Base-by-base conservation (phyloP, 2,888 invertebrate genomes). In the Zaprionus bogoriensis region DNA sequence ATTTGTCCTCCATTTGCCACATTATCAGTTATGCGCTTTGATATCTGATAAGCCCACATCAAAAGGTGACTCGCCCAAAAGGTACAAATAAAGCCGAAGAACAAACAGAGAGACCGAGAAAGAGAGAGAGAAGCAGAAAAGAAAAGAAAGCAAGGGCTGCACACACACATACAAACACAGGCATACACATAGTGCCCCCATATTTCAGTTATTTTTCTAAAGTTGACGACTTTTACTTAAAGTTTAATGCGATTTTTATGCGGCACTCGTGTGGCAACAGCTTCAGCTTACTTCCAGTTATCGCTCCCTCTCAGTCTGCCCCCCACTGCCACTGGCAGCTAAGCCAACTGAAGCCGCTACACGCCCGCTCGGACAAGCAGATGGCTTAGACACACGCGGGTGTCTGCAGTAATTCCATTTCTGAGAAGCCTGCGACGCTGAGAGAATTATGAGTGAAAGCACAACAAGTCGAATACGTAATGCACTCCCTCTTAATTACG, bases 11-110 rank as follows among this genome's bases (percentile, higher is more conserved):
- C 65, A 66, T 68, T 85, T 82, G 67, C 83, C 83, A 69, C 80
- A 78, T 87, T 87, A 85, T 87, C 83, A 85, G 87, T 67, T 82
- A 82, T 85, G 83, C 86, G 73, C 87, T 82, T 87, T 82, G 87
- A 82, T 87, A 85, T 87, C 80, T 76, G 83, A 87, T 86, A 82
- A 82, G 86, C 79, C 79, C 87, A 82, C 82, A 85, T 82, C 87
- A 82, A 82, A 82, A 74, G 80, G 54, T 47, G 67, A 27, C 60
- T 48, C 41, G 59, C 27, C 51, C 36, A 46, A 38, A 63, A 73
- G 77, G 67, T 77, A 58, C 32, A 55, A 50, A 48, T 36, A 46
- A 72, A 58, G 47, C 47, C 36, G 3, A 14, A 17, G 23, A n/a
- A 44, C 36, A 71, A 71, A 41, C 20, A 30, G 22, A 58, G 41